Evolutionary conservation across 2,888 invertebrate genomes (phyloP), one percentile per base, ranked within the genome.

Genomic region (Amblyjoppa proteus): DNA sequence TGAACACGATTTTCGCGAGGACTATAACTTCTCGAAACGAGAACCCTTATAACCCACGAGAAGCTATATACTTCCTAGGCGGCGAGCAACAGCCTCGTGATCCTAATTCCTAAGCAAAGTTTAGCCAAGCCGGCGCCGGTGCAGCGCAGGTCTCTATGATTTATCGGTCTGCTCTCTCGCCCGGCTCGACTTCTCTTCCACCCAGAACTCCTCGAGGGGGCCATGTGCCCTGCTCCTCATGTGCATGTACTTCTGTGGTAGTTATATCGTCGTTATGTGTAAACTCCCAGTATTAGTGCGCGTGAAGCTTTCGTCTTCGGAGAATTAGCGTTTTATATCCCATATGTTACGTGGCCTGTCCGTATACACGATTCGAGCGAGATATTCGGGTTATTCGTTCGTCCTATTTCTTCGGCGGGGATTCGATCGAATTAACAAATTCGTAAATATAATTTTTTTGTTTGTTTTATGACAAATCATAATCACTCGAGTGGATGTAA

Each of bases 111-210:
- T 86, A 86, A 86, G 86, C 88, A 89, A 91, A 91, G 89, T 89
- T 90, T 89, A 90, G 90, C 89, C 88, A 89, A 91, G 89, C 89
- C 89, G 91, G 90, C 90, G 91, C 91, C 91, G 90, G 90, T 89
- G 88, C 89, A 83, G 83, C 81, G 34, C 86, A 89, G 90, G 90
- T 89, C 89, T 90, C 89, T 90, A 89, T 91, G 91, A 92, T 91
- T 91, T 92, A 92, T 92, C 88, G 89, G 90, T 91, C 91, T 91
- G 88, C 89, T 87, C 80, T 88, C 89, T 87, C 89, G 88, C 81
- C 75, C 69, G 28, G 71, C 70, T 80, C 78, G 61, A 66, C 56
- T 74, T 76, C 75, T 77, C 69, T 66, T 66, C 71, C 64, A 75
- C n/a, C 38, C 58, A 82, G 74, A 81, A 87, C 82, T 82, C 75